Evolutionary conservation across 2,888 invertebrate species (phyloP), one percentile per base, ranked within the genome.

Genomic region (Phyllotreta cruciferae): DNA sequence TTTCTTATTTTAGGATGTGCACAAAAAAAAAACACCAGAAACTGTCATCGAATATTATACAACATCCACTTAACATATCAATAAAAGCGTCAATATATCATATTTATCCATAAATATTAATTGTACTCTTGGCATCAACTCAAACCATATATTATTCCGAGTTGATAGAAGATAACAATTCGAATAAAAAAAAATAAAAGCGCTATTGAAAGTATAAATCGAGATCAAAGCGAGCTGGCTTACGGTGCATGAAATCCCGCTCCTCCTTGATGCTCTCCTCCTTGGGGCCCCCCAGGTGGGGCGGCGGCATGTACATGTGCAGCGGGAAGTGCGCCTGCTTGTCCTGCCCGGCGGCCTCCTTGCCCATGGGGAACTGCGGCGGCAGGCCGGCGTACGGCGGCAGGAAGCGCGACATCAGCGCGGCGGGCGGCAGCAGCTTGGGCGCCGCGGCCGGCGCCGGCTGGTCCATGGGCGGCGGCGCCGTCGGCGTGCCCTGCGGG

Each of bases 371-470:
- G 73, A 82, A 83, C 55, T 87, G 85, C 64, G 85, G 87, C 1
- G 87, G 84, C 47, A 87, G 83, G 60, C 87, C 82, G 64, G 88
- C 89, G 69, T 86, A 87, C 6, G 85, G 86, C 70, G 87, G 78
- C 74, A 87, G 87, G 61, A 86, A 84, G 65, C 86, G 79, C 7
- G 86, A 85, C 79, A 87, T 83, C 76, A 90, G 77, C 49, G 88
- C 78, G 45, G 83, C 84, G 9, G 86, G 84, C 3, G 86, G 87
- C 70, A 86, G 80, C 42, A 86, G 79, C 73, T 86, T 85, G 9
- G 86, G 85, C 54, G 85, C 83, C 13, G 85, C 84, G 56, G 86
- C 84, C 44, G 85, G 84, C 66, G 85, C 81, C 42, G 85, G 83
- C 70, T 85, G 85, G 69, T 85, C 84, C 62, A 81, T 74, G 72